A percentile compares a stretch with the other conserved stretches of the same genome.
Evolutionary conservation across 92 coral and sea anemone genomes (phyloP).

Genomic region (Umimayanthus kanabou): DNA sequence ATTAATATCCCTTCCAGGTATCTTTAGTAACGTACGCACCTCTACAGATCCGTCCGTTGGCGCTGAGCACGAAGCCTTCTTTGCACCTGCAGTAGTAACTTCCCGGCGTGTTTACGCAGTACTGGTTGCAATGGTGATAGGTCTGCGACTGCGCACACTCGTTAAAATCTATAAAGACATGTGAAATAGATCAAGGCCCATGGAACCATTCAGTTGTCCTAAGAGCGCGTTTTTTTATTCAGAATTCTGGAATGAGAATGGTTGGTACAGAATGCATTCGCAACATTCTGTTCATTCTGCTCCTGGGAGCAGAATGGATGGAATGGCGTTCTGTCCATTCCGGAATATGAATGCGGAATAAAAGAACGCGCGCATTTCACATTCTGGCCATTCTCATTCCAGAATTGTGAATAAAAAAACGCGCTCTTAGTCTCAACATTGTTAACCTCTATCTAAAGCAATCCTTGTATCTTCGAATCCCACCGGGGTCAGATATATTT

Average conservation of each 20-base stretch:
- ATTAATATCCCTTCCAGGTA: not conserved
- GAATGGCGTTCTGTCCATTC: no score
- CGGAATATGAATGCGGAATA: no score
- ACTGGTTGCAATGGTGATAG: constrained; percentile 87
- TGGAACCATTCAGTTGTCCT: not conserved
- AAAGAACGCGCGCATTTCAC: no score
- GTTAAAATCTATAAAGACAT: constrained; percentile 64
- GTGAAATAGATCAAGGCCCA: not conserved
- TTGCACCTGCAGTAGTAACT: constrained; percentile 89
- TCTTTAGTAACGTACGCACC: constrained; percentile 48
- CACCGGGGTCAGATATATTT: no score
- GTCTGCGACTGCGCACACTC: constrained; percentile 74
- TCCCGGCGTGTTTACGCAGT: constrained; percentile 90
- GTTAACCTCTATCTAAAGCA: not conserved
- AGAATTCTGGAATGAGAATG: no score
- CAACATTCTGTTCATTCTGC: no score
- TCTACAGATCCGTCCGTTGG: constrained; percentile 88
- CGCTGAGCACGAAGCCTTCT: constrained; percentile 82
- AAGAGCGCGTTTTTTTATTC: no score
- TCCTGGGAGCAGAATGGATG: no score
- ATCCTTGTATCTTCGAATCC: no score
- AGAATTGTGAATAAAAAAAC: no score
- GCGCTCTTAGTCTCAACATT: not conserved
- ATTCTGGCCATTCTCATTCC: no score
- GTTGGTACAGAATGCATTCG: no score